Conservation (phyloP, 2,113 vertebrate genomes). For the Prietella phreatophila region DNA sequence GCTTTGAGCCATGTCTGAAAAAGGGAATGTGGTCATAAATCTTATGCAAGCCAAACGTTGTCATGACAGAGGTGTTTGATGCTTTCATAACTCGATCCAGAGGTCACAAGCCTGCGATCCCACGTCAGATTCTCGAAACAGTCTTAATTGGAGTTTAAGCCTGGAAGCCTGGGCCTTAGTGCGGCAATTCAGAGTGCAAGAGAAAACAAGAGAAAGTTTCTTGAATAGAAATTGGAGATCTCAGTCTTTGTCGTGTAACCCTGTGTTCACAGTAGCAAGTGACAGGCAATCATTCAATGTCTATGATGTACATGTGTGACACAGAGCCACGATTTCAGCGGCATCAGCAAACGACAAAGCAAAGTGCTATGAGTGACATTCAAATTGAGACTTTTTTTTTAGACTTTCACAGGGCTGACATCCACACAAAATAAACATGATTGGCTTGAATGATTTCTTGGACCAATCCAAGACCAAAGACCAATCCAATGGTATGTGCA, state of each 20-base stretch:
- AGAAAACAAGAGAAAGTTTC: neutral
- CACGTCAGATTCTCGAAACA: slow-evolving; percentile 24
- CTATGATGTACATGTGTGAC: neutral
- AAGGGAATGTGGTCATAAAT: slow-evolving; percentile 42
- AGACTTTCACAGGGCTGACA: no score
- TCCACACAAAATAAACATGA: neutral
- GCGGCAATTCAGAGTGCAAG: neutral
- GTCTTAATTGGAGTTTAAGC: slow-evolving; percentile 14
- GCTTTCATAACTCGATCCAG: slow-evolving; percentile 29
- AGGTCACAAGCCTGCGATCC: slow-evolving; percentile 33
- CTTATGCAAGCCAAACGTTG: slow-evolving; percentile 23
- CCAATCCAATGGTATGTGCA: neutral
- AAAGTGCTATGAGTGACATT: neutral
- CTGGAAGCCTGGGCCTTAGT: neutral
- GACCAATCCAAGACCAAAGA: neutral
- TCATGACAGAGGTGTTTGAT: slow-evolving; percentile 20
- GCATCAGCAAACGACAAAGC: neutral
- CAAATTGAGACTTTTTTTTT: neutral
- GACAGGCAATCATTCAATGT: neutral
- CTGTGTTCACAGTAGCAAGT: neutral
- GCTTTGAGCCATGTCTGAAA: slow-evolving; percentile 35
- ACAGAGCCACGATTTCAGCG: neutral
- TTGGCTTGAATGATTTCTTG: neutral
- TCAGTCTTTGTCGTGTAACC: neutral
- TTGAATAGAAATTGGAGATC: neutral